A percentile compares a stretch with the other conserved stretches of the same genome.
Conservation (phyloP, 1,140 invertebrate species). For the Drosophila burlai region DNA sequence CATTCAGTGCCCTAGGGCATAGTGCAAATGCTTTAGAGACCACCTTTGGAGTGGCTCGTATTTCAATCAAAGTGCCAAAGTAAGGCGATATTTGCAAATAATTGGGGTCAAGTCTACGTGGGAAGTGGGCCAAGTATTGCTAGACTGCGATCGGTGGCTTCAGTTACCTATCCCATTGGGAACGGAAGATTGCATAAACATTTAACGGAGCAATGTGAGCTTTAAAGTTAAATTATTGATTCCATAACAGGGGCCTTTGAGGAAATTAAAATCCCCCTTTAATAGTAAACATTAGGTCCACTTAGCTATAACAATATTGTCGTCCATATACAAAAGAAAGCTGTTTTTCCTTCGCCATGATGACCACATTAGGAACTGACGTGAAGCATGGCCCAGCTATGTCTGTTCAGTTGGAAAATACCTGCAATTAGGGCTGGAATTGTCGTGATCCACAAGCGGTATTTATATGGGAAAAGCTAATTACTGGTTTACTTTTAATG, state of each 20-base stretch:
- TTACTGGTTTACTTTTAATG: slow-evolving; percentile 20
- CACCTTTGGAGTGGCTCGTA: neutral
- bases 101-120: slow-evolving; percentile 66
- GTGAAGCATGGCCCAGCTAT: slow-evolving; percentile 45
- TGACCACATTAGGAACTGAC: slow-evolving; percentile 16
- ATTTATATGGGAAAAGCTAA: slow-evolving; percentile 30
- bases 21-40: neutral
- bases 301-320: neutral
- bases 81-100: neutral
- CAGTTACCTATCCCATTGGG: slow-evolving; percentile 44
- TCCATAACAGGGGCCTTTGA: neutral
- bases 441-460: slow-evolving; percentile 31
- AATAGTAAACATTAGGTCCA: slow-evolving; percentile 13
- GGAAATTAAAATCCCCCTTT: slow-evolving; percentile 17
- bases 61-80: slow-evolving; percentile 24
- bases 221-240: slow-evolving; percentile 5
- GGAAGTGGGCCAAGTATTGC: slow-evolving; percentile 48
- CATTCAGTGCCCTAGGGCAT: neutral
- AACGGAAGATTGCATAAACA: slow-evolving; percentile 26
- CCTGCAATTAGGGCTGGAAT: slow-evolving; percentile 41
- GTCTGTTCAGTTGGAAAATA: slow-evolving; percentile 39
- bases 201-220: slow-evolving; percentile 9
- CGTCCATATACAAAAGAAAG: slow-evolving; percentile 9
- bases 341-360: slow-evolving; percentile 1
- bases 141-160: slow-evolving; percentile 11